phyloP scores from a whole-genome alignment of 2,888 invertebrate genomes.

The Iselma pallidipennis region DNA sequence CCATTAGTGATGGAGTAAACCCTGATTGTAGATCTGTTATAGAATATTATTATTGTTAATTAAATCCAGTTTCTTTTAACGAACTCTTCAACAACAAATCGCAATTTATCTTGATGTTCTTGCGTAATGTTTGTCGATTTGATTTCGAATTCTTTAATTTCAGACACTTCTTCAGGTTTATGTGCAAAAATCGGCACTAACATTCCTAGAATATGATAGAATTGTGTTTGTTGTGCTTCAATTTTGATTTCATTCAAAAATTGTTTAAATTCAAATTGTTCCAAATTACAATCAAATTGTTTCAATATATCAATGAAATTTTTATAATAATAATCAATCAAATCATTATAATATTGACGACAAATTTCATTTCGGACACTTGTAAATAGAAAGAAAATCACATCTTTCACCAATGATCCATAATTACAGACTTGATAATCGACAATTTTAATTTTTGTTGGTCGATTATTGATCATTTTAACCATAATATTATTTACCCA shows the following conservation, averaged over 20 bases:
- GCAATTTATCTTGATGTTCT: neutral
- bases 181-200: neutral
- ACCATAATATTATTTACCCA: conserved; percentile 66
- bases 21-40: no score
- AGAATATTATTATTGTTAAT: no score
- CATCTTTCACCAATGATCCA: conserved; percentile 30
- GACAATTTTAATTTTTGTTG: conserved; percentile 30
- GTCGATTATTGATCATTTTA: conserved; percentile 42
- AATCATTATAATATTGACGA: neutral
- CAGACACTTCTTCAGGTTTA: neutral
- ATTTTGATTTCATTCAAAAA: conserved; percentile 12
- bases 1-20: no score
- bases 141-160: neutral
- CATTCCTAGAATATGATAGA: neutral
- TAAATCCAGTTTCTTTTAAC: neutral
- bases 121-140: neutral
- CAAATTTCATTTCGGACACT: conserved; percentile 25
- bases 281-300: neutral
- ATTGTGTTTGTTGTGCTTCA: conserved; percentile 16
- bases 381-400: conserved; percentile 36
- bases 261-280: neutral
- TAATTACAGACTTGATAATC: conserved; percentile 37
- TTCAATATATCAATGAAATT: neutral
- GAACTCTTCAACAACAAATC: neutral
- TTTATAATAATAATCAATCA: neutral